phyloP scores from a whole-genome alignment of 2,797 vertebrate species.

The Hapalemur alaotrensis region DNA sequence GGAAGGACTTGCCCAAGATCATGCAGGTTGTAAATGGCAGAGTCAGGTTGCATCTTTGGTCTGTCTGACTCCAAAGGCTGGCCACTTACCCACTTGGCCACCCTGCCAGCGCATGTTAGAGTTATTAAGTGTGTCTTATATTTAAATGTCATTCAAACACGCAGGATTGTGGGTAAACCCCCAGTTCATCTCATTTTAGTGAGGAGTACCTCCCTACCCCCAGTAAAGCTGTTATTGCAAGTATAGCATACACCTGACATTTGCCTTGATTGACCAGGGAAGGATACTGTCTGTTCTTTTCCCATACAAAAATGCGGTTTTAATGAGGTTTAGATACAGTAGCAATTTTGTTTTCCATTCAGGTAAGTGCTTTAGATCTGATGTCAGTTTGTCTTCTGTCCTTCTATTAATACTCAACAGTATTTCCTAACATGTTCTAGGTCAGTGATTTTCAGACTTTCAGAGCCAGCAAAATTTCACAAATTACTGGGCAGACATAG shows the following conservation, averaged over 20 bases:
- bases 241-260: not conserved
- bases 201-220: not conserved
- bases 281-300: not conserved
- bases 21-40: not conserved
- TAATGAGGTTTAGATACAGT: not conserved
- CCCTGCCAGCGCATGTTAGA: not conserved
- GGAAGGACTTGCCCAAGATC: not conserved
- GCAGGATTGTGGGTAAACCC: not conserved
- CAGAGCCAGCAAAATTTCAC: conserved; percentile 7
- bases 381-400: not conserved
- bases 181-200: not conserved
- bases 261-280: not conserved
- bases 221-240: not conserved
- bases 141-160: not conserved
- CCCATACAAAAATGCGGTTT: not conserved
- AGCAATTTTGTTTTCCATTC: not conserved
- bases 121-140: not conserved
- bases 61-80: not conserved
- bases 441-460: not conserved
- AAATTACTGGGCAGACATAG: not conserved
- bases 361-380: not conserved
- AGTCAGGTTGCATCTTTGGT: not conserved
- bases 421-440: not conserved
- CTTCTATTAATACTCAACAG: not conserved
- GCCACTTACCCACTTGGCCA: not conserved